phyloP scores from a whole-genome alignment of 2,113 vertebrate genomes.

The Zosterops borbonicus region DNA sequence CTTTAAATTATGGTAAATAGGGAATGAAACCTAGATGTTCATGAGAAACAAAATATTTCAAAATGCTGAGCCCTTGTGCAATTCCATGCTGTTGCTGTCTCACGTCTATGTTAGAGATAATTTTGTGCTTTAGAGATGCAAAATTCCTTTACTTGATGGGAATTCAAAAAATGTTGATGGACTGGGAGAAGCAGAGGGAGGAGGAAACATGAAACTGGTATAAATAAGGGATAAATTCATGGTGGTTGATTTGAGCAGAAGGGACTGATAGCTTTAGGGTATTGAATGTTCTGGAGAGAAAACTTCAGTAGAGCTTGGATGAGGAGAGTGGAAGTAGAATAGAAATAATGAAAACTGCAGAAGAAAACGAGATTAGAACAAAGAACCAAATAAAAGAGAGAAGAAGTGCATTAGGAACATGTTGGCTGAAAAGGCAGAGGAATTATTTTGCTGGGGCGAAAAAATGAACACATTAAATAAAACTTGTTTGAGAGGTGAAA shows the following conservation, averaged over 20 bases:
- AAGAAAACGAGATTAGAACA: not conserved
- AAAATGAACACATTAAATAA: not conserved
- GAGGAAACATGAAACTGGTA: not conserved
- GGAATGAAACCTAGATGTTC: not conserved
- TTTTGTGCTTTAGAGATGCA: not conserved
- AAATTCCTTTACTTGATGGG: not conserved
- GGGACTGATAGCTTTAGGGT: not conserved
- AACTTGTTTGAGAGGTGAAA: not conserved
- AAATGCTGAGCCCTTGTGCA: not conserved
- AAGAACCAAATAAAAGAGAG: not conserved
- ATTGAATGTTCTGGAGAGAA: not conserved
- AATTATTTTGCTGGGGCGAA: not conserved
- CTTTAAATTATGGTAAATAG: not conserved
- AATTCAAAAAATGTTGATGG: not conserved
- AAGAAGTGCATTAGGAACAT: not conserved
- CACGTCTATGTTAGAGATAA: not conserved
- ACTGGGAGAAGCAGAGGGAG: not conserved
- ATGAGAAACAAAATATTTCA: not conserved
- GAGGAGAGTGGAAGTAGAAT: not conserved
- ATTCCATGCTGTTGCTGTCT: not conserved
- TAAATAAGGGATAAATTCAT: not conserved
- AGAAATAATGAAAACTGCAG: not conserved
- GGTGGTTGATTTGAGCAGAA: not conserved
- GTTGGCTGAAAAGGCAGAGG: not conserved
- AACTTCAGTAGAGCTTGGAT: not conserved